Base-by-base conservation (phyloP, 2,797 vertebrate species). In the Myotis planiceps region DNA sequence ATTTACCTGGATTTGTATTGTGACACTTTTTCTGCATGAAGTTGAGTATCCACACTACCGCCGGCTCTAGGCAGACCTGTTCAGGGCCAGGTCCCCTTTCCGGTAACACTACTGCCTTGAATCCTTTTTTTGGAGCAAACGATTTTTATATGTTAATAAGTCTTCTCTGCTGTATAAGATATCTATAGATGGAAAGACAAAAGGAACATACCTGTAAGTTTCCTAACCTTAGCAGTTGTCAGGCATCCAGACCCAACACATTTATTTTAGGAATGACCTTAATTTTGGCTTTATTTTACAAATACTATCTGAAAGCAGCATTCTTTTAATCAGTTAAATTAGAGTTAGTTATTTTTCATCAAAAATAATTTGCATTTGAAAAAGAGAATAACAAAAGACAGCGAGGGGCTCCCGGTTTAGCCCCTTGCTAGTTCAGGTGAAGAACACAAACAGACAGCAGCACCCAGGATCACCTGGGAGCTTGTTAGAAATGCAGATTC, bases 201-300 rank as follows among this genome's bases (percentile, higher is more conserved):
- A 88, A 91, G 39, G 47, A 85, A 82, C 80, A 74, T 45, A 47
- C 23, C 80, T 86, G 27, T 58, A 76, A 66, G 37, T 66, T 93
- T 94, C 39, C 18, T 80, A 76, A 69, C 18, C 75, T 60, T 90
- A 82, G 21, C 69, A 71, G 63, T 58, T 58, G 85, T 85, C 85
- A 79, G 63, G 25, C 66, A 53, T 74, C 45, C 42, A 93, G 23
- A 75, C 6, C 15, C 27, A 82, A 53, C 71, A 83, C 69, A 87
- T 53, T 92, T 95, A 89, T 92, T 93, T 94, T 90, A 92, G 49
- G 80, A 90, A 91, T 72, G 60, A 76, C 58, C 83, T 91, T 89
- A 92, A 87, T 87, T 95, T 79, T 89, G 45, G 8, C 45, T 94
- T 78, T 92, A 53, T 90, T 92, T 90, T 79, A 96, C 83, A 85